Evolutionary conservation across 2,888 invertebrate species (phyloP).

Genomic region (Magallana nippona): DNA sequence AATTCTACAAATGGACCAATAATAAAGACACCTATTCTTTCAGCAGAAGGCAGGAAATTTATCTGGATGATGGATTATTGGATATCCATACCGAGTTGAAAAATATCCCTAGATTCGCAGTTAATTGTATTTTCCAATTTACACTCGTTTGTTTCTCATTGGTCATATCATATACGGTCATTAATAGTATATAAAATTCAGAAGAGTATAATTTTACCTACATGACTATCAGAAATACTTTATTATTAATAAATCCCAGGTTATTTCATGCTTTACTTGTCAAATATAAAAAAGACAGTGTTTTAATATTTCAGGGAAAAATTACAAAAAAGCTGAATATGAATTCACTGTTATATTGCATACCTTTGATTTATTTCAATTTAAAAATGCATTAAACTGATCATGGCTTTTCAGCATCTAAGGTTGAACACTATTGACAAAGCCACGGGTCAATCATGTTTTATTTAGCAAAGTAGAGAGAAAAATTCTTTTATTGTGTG

Average conservation of each 20-base stretch:
- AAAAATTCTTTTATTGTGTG: constrained; percentile 36
- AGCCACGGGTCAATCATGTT: background rate
- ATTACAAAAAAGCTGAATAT: too few species aligned
- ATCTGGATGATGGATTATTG: constrained; percentile 40
- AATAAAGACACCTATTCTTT: constrained; percentile 14
- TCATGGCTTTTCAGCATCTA: background rate
- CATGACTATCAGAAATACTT: too few species aligned
- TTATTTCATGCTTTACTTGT: too few species aligned
- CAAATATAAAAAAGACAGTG: too few species aligned
- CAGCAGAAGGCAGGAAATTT: constrained; percentile 12
- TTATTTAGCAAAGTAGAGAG: constrained; percentile 35
- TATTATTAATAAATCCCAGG: too few species aligned
- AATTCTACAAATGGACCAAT: background rate
- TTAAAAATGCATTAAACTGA: background rate
- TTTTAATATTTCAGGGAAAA: too few species aligned
- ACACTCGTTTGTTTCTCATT: constrained; percentile 21
- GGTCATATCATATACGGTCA: background rate
- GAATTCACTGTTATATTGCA: background rate
- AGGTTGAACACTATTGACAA: constrained; percentile 32
- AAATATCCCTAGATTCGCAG: constrained; percentile 20
- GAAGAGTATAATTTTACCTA: background rate
- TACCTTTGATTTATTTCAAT: constrained; percentile 6
- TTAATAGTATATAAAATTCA: background rate
- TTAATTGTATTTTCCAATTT: constrained; percentile 29
- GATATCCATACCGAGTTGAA: constrained; percentile 37